phyloP scores from a whole-genome alignment of 2,113 vertebrate genomes.

The Felis chaus region DNA sequence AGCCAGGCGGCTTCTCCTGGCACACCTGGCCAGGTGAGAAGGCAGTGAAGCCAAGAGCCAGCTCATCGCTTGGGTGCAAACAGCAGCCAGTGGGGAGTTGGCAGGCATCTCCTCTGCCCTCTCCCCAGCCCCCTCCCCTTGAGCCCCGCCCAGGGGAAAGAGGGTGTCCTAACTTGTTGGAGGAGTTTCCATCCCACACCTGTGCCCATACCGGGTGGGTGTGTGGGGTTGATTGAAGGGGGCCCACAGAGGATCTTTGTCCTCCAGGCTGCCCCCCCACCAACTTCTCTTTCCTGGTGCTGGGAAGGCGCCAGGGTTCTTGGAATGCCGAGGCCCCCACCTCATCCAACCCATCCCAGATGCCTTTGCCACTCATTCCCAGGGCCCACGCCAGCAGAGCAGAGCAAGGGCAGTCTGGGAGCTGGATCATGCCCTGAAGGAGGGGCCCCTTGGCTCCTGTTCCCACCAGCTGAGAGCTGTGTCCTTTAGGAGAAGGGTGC shows the following conservation, averaged over 20 bases:
- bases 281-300: neutral
- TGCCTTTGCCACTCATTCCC: neutral
- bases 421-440: fast-evolving
- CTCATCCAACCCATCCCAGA: neutral
- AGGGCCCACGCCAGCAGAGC: neutral
- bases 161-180: slow-evolving; percentile 66
- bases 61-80: slow-evolving; percentile 59
- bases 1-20: neutral
- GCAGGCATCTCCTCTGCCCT: slow-evolving; percentile 42
- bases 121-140: neutral
- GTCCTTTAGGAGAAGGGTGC: neutral
- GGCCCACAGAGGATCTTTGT: neutral
- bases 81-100: slow-evolving; percentile 63
- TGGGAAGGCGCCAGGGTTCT: neutral
- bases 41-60: slow-evolving; percentile 59
- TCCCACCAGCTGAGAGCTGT: neutral
- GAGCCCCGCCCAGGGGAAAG: neutral
- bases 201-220: neutral
- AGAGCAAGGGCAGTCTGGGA: neutral
- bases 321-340: neutral
- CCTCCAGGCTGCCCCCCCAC: neutral
- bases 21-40: slow-evolving; percentile 56
- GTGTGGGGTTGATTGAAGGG: neutral
- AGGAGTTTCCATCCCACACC: slow-evolving; percentile 68
- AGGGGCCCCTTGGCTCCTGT: neutral